Base-by-base conservation (phyloP, 2,888 invertebrate species). In the Catocala nupta region DNA sequence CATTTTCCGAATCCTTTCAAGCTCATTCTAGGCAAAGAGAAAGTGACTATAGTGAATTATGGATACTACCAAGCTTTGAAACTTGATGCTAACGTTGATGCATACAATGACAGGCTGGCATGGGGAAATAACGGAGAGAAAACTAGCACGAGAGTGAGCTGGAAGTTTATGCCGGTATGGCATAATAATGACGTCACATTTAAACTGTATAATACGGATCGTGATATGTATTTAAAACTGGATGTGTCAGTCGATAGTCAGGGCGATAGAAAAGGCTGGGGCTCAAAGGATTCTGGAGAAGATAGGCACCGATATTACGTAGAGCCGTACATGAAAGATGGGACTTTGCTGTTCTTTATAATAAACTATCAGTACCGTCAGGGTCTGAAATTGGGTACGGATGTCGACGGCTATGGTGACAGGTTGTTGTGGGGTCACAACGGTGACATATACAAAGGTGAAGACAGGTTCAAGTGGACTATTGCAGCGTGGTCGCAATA, bases 161-260 rank as follows among this genome's bases (percentile, higher is more conserved):
- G 87, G 87, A 75, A 73, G 48, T 36, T 87, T 0, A 54, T 67
- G 9, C 79, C 87, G 0, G 33, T 75, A 7, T 78, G 77, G 77
- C 66, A 71, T 2, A 65, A 78, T 39, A 65, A 79, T 48, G 64
- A 67, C 7, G 65, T 85, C 0, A 55, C 59, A 0, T 86, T 85
- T 51, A 80, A 81, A 68, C 59, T 87, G 12, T 58, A 68, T 12
- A 84, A 84, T 45, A 54, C 73, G 0, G 71, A 81, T 5, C 55
- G 55, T 39, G 63, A 70, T 7, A 76, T 81, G 74, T 82, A 70
- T 59, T 70, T 87, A 33, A 83, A 80, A 55, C 63, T 86, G 6
- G 82, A 77, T 51, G 69, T 16, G 0, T 66, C 63, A 16, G 60
- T 57, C 3, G 76, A 78, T 42, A 59, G 42, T 6, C 25, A 56